Percentiles rank a stretch among this genome's conserved stretches.
Evolutionary conservation across 2,113 vertebrate genomes (phyloP).

Genomic region (Actenoides lindsayi): DNA sequence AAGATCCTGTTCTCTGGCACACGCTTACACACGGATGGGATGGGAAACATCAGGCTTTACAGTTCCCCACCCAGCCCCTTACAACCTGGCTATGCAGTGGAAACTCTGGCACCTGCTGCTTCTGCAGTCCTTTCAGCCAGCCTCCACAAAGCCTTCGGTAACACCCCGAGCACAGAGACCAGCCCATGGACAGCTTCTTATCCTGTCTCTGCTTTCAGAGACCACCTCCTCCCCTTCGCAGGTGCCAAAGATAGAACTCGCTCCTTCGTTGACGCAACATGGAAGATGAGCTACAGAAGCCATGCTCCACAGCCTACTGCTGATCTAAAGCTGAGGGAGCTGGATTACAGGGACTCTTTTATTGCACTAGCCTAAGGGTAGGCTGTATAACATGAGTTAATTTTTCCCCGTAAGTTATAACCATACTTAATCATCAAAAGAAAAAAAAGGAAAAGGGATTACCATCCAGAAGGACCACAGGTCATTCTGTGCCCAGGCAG

Average conservation of each 20-base stretch:
- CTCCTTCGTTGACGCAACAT: neutral
- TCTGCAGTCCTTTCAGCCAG: neutral
- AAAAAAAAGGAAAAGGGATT: neutral
- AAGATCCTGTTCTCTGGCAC: neutral
- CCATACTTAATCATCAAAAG: neutral
- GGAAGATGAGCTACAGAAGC: neutral
- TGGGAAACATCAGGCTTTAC: neutral
- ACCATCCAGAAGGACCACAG: neutral
- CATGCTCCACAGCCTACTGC: neutral
- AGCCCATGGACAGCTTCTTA: neutral
- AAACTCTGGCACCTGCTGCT: neutral
- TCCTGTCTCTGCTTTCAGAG: neutral
- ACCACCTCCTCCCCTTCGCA: neutral
- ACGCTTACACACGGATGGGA: rapidly evolving
- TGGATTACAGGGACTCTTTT: neutral
- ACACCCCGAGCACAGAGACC: neutral
- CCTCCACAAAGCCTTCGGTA: neutral
- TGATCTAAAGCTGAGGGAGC: neutral
- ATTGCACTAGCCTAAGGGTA: neutral
- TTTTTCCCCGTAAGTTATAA: neutral
- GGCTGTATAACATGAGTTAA: neutral
- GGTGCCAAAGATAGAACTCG: neutral
- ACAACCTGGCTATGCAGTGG: rapidly evolving
- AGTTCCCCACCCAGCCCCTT: neutral
- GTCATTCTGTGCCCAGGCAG: neutral